phyloP scores from a whole-genome alignment of 2,113 vertebrate genomes.

The Oophaga pumilio region DNA sequence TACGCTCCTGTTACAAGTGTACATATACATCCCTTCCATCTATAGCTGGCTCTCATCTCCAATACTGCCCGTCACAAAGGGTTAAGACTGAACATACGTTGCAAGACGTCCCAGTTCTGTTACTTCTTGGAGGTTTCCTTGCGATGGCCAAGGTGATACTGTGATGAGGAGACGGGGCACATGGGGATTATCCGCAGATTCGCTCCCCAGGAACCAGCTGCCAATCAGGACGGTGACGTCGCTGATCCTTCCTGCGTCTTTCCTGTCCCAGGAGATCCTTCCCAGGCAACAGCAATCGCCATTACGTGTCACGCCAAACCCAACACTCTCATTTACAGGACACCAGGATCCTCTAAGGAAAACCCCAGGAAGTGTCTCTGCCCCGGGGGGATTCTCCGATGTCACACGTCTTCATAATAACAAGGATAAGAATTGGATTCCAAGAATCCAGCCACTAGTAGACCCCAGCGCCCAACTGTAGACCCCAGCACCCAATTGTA shows the following conservation, averaged over 20 bases:
- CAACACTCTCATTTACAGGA: neutral
- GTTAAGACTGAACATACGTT: neutral
- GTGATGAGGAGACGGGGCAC: neutral
- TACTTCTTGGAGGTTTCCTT: neutral
- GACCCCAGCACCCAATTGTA: too few species aligned
- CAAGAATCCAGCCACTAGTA: neutral
- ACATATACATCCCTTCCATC: too few species aligned
- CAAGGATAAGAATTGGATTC: neutral
- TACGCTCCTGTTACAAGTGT: too few species aligned
- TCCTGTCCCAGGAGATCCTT: conserved; percentile 28
- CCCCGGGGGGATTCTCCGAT: neutral
- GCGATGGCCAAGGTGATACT: neutral
- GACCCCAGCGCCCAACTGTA: too few species aligned
- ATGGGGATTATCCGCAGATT: neutral
- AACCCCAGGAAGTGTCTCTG: conserved; percentile 7
- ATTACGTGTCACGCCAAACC: neutral
- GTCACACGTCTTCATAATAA: neutral
- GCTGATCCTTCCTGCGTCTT: conserved; percentile 34
- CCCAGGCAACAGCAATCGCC: conserved; percentile 7
- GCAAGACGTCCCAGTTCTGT: neutral
- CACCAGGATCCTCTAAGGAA: neutral
- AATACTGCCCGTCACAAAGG: too few species aligned
- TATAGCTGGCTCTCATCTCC: too few species aligned
- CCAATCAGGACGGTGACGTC: conserved; percentile 26
- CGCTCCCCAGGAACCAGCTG: neutral